Percentiles rank a stretch among this genome's conserved stretches.
These are phyloP conservation scores for Venusia cambrica DNA, from an alignment of 2,888 invertebrate genomes.

Conservation along the genomic window DNA sequence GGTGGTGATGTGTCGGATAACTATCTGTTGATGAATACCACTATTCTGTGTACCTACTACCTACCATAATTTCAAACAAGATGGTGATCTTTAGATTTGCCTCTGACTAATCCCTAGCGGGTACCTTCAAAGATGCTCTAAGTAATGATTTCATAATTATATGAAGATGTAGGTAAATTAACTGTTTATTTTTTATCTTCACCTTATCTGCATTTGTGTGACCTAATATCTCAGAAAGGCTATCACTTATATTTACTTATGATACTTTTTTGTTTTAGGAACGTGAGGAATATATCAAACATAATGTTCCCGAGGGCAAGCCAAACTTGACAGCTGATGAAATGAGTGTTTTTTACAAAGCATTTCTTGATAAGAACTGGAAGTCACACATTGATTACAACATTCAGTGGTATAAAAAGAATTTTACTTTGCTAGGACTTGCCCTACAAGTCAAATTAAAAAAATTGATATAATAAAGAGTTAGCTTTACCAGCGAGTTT, in stretches of 20 bases:
- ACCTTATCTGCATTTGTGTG: constrained; percentile 1
- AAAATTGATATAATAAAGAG: constrained; percentile 56
- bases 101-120: no score
- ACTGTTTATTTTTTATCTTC: background rate
- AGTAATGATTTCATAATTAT: no score
- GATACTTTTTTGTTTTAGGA: constrained; percentile 57
- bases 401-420: constrained; percentile 90
- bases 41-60: no score
- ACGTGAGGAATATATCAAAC: constrained; percentile 78
- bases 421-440: constrained; percentile 83
- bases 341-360: constrained; percentile 94
- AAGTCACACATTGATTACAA: constrained; percentile 88
- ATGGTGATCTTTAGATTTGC: no score
- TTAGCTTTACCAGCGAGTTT: constrained; percentile 27
- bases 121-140: no score
- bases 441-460: constrained; percentile 81
- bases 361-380: constrained; percentile 92
- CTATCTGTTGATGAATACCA: no score
- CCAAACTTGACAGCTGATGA: constrained; percentile 87
- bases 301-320: constrained; percentile 66
- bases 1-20: no score
- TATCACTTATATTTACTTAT: constrained; percentile 5
- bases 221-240: constrained; percentile 14
- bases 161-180: no score
- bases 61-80: no score